Evolutionary conservation across 2,113 vertebrate species (phyloP).

Genomic region (Anolis carolinensis): DNA sequence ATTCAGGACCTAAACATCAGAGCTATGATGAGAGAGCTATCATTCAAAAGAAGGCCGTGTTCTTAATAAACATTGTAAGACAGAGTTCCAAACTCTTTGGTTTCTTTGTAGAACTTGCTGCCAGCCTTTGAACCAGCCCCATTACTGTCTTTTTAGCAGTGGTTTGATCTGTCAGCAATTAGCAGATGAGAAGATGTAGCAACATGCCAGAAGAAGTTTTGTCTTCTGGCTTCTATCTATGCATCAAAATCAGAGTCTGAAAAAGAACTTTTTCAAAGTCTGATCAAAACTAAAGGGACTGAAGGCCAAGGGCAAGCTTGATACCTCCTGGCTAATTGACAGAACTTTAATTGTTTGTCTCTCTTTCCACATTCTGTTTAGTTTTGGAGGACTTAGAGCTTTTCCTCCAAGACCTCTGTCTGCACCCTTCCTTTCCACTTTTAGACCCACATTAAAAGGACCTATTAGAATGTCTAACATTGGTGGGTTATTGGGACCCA

Average conservation of each 20-base stretch:
- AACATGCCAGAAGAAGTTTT: not conserved
- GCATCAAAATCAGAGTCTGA: not conserved
- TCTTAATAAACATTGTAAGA: not conserved
- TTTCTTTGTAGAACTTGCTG: not conserved
- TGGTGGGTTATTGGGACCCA: not conserved
- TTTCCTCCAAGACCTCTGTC: too few relatives aligned
- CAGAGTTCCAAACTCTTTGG: not conserved
- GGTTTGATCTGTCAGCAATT: not conserved
- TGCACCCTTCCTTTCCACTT: too few relatives aligned
- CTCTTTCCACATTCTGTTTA: too few relatives aligned
- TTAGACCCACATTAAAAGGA: not conserved
- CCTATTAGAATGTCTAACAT: not conserved
- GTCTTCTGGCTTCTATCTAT: not conserved
- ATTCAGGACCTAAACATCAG: not conserved
- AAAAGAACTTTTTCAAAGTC: too few relatives aligned
- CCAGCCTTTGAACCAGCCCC: not conserved
- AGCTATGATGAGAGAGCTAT: not conserved
- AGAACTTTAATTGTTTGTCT: too few relatives aligned
- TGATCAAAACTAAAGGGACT: too few relatives aligned
- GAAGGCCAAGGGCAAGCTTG: too few relatives aligned
- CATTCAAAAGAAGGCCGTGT: not conserved
- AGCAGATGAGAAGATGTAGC: not conserved
- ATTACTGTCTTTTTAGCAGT: not conserved
- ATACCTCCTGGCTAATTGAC: too few relatives aligned
- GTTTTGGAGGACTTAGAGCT: too few relatives aligned